These are phyloP conservation scores for Actinemys pallida DNA, from an alignment of 2,113 vertebrate genomes.

Conservation along the genomic window DNA sequence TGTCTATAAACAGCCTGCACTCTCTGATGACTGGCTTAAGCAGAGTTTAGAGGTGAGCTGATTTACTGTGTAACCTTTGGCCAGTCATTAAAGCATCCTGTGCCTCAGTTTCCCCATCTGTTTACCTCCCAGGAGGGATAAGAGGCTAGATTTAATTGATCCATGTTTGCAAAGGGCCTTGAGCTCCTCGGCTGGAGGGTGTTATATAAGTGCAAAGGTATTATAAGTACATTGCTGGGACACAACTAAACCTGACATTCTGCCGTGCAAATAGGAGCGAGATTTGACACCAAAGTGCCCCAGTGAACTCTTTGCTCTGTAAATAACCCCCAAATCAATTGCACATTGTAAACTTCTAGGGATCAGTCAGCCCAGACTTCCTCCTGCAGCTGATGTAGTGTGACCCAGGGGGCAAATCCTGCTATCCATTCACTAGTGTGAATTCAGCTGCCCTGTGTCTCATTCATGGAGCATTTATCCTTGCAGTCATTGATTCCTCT, in stretches of 20 bases:
- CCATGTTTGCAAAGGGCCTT: not conserved
- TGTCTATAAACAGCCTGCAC: slow-evolving; percentile 20
- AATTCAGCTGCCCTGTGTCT: not conserved
- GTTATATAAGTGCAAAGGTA: not conserved
- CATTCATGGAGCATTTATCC: not conserved
- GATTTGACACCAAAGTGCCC: not conserved
- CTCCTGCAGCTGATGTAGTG: slow-evolving; percentile 26
- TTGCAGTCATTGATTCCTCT: not conserved
- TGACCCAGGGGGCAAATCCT: slow-evolving; percentile 15
- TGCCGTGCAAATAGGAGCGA: not conserved
- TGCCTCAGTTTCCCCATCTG: not conserved
- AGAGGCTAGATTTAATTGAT: not conserved
- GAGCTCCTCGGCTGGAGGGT: not conserved
- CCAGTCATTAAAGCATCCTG: not conserved
- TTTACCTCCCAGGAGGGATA: not conserved
- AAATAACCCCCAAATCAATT: not conserved
- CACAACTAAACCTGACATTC: not conserved
- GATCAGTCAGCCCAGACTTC: slow-evolving; percentile 52
- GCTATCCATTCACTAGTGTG: not conserved
- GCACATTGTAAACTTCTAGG: not conserved
- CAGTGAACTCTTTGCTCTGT: not conserved
- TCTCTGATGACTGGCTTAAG: slow-evolving; percentile 19
- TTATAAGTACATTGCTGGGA: not conserved
- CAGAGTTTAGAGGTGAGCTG: slow-evolving; percentile 8
- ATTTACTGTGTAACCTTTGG: slow-evolving; percentile 28